Evolutionary conservation across 2,113 vertebrate species (phyloP), one percentile per base, ranked within the genome.

Genomic region (Bubo scandiacus): DNA sequence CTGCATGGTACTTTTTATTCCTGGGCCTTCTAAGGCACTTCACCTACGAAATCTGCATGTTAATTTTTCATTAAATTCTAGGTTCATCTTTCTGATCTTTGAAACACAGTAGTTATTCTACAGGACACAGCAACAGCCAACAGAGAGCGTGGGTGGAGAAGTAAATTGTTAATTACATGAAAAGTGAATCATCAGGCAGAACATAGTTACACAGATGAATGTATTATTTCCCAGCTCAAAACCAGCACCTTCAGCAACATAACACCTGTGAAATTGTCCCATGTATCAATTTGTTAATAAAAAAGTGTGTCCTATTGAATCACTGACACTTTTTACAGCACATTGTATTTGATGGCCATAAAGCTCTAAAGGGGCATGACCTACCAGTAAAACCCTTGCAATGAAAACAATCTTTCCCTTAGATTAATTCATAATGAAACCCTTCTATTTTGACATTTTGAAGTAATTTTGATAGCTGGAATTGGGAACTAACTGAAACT

Each of bases 401-500:
- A 82, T 58, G 57, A 92, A 90, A 94, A 97, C 81, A 67, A 74
- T 84, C 86, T 86, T 92, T 93, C 65, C 58, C 67, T 90, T 74
- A 68, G 26, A 85, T 82, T 80, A 81, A 94, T 72, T 43, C 23
- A 47, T 75, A 92, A 90, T 92, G 88, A 86, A 79, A 85, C n/a
- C 52, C 45, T 51, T 92, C 61, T 57, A 49, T 71, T 92, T 85
- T 91, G 74, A 29, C 36, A 83, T 86, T 73, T 90, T 95, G 79
- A 75, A 90, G 66, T 63, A 42, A 86, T 89, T 92, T 94, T 71
- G 73, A 88, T 82, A 77, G 81, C 86, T 70, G 68, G 54, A 95
- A 94, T 78, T 49, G n/a, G 34, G 79, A 98, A 70, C 42, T 61
- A 95, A 72, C 25, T 42, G 78, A 93, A 97, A 90, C 36, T 88